Percentiles rank a stretch among this genome's conserved stretches.
Conservation (phyloP, 2,888 invertebrate genomes). For the Mycalesis mineus region DNA sequence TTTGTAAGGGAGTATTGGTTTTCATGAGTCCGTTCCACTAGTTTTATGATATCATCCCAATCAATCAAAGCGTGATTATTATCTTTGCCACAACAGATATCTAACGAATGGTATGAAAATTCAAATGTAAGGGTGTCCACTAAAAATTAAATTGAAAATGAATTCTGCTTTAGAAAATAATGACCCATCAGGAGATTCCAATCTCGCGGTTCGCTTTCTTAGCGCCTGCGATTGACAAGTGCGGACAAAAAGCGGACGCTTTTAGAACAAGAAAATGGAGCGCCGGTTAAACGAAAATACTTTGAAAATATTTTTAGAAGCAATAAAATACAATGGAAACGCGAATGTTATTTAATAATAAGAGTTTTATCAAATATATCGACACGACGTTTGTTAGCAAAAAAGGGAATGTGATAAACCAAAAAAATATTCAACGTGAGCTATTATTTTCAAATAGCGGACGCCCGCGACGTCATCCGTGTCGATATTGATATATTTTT, state of each 20-base stretch:
- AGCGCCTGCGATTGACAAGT: constrained; percentile 26
- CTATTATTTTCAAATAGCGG: too few species aligned
- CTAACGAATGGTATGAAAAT: background rate
- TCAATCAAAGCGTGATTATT: too few species aligned
- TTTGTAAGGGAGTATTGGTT: too few species aligned
- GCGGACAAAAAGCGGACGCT: constrained; percentile 15
- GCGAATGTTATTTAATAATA: background rate
- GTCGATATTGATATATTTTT: too few species aligned
- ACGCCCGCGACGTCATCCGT: too few species aligned
- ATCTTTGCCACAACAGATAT: too few species aligned
- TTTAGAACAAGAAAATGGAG: constrained; percentile 19
- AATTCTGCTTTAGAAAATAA: constrained; percentile 15
- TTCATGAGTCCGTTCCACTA: too few species aligned
- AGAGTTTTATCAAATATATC: background rate
- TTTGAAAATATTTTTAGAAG: constrained; percentile 1
- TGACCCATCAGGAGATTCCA: constrained; percentile 11
- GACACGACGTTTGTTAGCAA: background rate
- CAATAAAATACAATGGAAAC: background rate
- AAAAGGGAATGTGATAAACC: background rate
- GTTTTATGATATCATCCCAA: too few species aligned
- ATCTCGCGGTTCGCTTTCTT: constrained; percentile 21
- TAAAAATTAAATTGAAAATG: constrained; percentile 5
- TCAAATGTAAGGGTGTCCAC: background rate
- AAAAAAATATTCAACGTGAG: background rate
- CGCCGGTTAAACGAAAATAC: background rate